Evolutionary conservation across 1,140 invertebrate genomes (phyloP).

Genomic region (Steinernema feltiae): DNA sequence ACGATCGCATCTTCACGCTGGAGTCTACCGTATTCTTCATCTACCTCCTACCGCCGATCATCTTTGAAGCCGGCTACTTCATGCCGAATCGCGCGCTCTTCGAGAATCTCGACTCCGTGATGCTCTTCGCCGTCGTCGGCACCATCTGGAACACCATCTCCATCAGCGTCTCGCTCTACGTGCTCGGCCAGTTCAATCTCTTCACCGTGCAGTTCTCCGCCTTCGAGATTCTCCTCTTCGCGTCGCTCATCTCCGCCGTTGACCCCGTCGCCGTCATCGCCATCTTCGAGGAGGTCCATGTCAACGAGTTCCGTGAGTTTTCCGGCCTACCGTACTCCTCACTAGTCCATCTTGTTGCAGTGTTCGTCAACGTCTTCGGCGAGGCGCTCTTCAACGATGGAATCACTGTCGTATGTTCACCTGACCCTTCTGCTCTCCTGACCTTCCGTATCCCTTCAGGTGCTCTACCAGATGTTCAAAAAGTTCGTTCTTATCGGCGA

Average conservation of each 20-base stretch:
- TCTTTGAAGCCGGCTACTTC: conserved; percentile 70
- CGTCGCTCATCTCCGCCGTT: conserved; percentile 89
- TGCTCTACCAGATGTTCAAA: conserved; percentile 92
- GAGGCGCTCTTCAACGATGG: conserved; percentile 93
- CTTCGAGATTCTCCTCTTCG: conserved; percentile 84
- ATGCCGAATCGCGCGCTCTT: conserved; percentile 93
- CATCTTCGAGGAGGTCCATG: conserved; percentile 73
- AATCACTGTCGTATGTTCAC: conserved; percentile 70
- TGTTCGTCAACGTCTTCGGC: conserved; percentile 97
- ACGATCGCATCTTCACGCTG: conserved; percentile 33
- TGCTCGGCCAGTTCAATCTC: conserved; percentile 34
- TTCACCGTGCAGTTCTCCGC: conserved; percentile 46
- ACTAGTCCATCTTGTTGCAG: too few species aligned
- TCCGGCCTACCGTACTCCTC: too few species aligned
- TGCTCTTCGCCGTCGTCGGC: conserved; percentile 84
- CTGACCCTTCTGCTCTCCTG: background rate
- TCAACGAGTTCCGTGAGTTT: conserved; percentile 94
- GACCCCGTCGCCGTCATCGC: conserved; percentile 92
- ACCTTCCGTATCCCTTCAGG: conserved; percentile 14
- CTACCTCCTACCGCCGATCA: conserved; percentile 61
- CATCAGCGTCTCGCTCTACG: conserved; percentile 39
- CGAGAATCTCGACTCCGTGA: conserved; percentile 88
- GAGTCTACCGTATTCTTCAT: conserved; percentile 51
- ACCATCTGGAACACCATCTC: conserved; percentile 58
- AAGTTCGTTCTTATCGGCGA: conserved; percentile 65